Conservation (phyloP, 2,797 vertebrate genomes). For the Chrysocyon brachyurus region DNA sequence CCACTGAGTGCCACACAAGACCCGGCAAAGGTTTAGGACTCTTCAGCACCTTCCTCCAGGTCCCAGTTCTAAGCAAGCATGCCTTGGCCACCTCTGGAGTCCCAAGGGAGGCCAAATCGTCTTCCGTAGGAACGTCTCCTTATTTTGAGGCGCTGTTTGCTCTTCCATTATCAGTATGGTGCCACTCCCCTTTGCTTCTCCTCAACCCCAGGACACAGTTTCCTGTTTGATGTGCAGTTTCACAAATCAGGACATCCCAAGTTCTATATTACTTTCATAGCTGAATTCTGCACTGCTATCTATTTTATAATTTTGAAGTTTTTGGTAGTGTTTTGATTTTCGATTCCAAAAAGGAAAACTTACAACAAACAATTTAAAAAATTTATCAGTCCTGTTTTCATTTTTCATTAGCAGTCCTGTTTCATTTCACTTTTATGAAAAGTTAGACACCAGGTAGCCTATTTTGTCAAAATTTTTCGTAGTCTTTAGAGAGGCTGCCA, state of each 20-base stretch:
- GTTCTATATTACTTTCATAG: background rate
- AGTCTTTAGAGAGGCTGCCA: background rate
- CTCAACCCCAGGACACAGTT: background rate
- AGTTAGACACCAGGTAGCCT: slow-evolving; percentile 14
- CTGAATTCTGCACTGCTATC: background rate
- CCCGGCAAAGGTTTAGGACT: background rate
- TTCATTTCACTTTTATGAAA: background rate
- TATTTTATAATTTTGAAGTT: slow-evolving; percentile 9
- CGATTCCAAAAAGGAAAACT: background rate
- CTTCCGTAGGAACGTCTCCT: background rate
- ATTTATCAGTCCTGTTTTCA: background rate
- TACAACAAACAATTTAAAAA: background rate
- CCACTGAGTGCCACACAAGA: background rate
- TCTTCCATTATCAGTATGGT: rapidly evolving
- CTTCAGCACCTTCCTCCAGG: background rate
- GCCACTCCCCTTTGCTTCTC: background rate
- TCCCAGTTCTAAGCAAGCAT: background rate
- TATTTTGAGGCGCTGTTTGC: background rate
- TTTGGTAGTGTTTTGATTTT: slow-evolving; percentile 19
- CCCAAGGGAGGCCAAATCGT: rapidly evolving
- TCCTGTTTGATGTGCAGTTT: background rate
- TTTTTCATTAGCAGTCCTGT: background rate
- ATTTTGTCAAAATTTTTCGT: background rate
- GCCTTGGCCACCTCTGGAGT: background rate
- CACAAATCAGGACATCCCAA: background rate